A percentile compares a stretch with the other conserved stretches of the same genome.
These are phyloP conservation scores for Cnemophilus loriae DNA, from an alignment of 2,113 vertebrate genomes.

Conservation along the genomic window DNA sequence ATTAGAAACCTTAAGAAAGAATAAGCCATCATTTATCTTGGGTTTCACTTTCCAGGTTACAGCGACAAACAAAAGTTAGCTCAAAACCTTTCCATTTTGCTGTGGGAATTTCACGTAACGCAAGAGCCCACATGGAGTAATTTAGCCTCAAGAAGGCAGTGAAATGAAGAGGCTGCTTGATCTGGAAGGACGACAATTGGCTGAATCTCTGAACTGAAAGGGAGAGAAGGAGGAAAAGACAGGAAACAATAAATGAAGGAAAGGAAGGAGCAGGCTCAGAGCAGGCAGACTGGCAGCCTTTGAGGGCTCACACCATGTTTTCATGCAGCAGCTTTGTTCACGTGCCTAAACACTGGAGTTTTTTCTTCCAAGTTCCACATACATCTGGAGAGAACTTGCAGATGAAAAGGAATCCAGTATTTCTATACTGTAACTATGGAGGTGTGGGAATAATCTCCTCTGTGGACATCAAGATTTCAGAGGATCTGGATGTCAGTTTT, in stretches of 20 bases:
- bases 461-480: not conserved
- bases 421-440: not conserved
- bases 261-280: not conserved
- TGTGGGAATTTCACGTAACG: not conserved
- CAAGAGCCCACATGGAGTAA: not conserved
- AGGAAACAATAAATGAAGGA: not conserved
- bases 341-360: not conserved
- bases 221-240: not conserved
- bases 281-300: not conserved
- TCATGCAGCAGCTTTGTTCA: not conserved
- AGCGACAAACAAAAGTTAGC: slow-evolving; percentile 4
- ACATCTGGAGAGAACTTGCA: not conserved
- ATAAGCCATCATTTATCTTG: slow-evolving; percentile 29
- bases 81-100: not conserved
- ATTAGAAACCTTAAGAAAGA: slow-evolving; percentile 9
- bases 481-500: not conserved
- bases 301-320: not conserved
- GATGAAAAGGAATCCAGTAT: not conserved
- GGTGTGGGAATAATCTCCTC: not conserved
- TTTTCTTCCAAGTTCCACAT: not conserved
- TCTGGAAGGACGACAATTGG: not conserved
- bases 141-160: not conserved
- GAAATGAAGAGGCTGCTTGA: not conserved
- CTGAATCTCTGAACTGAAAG: not conserved
- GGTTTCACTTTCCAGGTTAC: not conserved